A percentile compares a stretch with the other conserved stretches of the same genome.
Evolutionary conservation across 1,140 invertebrate species (phyloP).

Genomic region (Leguminivora glycinivorella): DNA sequence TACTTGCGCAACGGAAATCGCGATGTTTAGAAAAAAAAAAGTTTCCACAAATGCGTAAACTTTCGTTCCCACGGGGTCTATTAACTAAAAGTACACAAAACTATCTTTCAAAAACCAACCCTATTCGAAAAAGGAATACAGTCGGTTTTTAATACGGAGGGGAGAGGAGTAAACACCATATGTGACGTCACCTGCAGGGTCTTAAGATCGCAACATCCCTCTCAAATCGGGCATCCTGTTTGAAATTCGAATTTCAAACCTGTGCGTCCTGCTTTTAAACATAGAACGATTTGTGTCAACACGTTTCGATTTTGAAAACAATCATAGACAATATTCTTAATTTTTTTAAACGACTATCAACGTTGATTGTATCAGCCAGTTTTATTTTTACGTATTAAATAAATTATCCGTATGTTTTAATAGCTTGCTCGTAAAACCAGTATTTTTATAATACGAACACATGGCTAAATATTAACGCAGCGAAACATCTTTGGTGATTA

Average conservation of each 20-base stretch:
- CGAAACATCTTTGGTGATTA: not conserved
- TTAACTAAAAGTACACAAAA: constrained; percentile 3
- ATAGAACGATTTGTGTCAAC: constrained; percentile 17
- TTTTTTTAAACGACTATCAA: not conserved
- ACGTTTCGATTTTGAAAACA: constrained; percentile 30
- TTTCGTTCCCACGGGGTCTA: constrained; percentile 59
- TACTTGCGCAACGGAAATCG: constrained; percentile 55
- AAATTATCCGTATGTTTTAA: constrained; percentile 18
- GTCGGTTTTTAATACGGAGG: constrained; percentile 28
- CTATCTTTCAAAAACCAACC: not conserved
- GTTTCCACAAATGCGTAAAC: constrained; percentile 60
- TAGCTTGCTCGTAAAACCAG: not conserved
- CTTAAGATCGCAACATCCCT: constrained; percentile 71
- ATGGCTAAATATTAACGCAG: not conserved
- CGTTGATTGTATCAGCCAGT: not conserved
- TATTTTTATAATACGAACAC: not conserved
- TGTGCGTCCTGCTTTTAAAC: constrained; percentile 36
- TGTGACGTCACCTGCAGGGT: constrained; percentile 65
- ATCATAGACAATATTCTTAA: not conserved
- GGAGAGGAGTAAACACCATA: constrained; percentile 34
- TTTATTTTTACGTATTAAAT: constrained; percentile 9
- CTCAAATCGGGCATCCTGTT: constrained; percentile 65
- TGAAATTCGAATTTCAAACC: constrained; percentile 51
- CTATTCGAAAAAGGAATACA: not conserved
- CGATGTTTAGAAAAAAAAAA: constrained; percentile 50